A percentile compares a stretch with the other conserved stretches of the same genome.
These are phyloP conservation scores for Drosophila antonietae DNA, from an alignment of 2,888 invertebrate species.

Conservation along the genomic window DNA sequence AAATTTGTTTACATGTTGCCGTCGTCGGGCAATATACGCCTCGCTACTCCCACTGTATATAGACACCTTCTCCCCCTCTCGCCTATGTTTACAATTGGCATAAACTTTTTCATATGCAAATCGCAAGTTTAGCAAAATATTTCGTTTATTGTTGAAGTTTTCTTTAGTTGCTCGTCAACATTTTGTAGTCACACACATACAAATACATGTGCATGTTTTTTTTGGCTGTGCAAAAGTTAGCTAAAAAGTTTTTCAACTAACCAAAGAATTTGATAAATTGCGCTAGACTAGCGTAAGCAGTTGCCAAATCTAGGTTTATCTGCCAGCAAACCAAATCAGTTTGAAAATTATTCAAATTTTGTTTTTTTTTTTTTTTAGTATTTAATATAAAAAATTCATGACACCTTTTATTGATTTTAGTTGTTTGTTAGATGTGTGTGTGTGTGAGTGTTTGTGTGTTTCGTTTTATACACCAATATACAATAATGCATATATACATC, in stretches of 20 bases:
- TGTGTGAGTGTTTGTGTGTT: slow-evolving; percentile 13
- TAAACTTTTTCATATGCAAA: slow-evolving; percentile 81
- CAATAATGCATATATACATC: slow-evolving; percentile 50
- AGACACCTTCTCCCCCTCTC: slow-evolving; percentile 9
- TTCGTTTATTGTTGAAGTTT: slow-evolving; percentile 81
- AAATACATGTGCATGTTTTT: neutral
- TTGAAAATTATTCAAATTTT: slow-evolving; percentile 13
- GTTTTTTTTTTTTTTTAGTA: slow-evolving; percentile 39
- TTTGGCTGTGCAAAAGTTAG: slow-evolving; percentile 37
- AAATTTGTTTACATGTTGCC: slow-evolving; percentile 80
- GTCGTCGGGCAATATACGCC: slow-evolving; percentile 22
- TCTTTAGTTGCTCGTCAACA: slow-evolving; percentile 72
- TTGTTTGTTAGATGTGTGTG: slow-evolving; percentile 46
- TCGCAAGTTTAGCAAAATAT: slow-evolving; percentile 82
- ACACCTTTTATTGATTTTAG: slow-evolving; percentile 80
- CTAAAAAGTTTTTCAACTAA: slow-evolving; percentile 40
- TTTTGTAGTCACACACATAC: slow-evolving; percentile 31
- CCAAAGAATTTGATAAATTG: slow-evolving; percentile 73
- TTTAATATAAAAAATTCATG: slow-evolving; percentile 79
- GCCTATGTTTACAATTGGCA: slow-evolving; percentile 67
- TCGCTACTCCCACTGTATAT: neutral
- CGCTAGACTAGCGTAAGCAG: slow-evolving; percentile 29
- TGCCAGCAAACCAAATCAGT: slow-evolving; percentile 14
- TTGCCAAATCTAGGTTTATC: slow-evolving; percentile 46
- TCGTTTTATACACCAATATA: slow-evolving; percentile 53